Base-by-base conservation (phyloP, 2,888 invertebrate species). In the Drosophila austrosaltans region DNA sequence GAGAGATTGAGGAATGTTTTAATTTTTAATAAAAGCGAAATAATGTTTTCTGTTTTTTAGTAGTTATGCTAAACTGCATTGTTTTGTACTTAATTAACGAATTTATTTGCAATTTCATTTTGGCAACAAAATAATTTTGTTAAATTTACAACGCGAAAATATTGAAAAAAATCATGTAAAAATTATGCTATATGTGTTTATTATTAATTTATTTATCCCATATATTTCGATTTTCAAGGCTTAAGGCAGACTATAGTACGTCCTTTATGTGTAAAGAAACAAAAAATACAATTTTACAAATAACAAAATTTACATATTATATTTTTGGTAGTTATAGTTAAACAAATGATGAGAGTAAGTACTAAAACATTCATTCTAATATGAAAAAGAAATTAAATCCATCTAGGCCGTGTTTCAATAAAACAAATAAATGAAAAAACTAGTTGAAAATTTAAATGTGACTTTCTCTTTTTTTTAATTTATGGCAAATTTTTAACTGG, bases 61-160 rank as follows among this genome's bases (percentile, higher is more conserved):
- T 87, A 78, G 77, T 79, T 62, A 54, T 53, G 82, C 89, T 77
- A 87, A 89, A 78, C 73, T 76, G 25, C 76, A 78, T 78, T 87
- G 69, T 79, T 81, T 77, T 74, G 68, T 71, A 42, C 57, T 57
- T 78, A 66, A 53, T 73, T 74, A 39, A 70, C 76, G 79, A 75
- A 71, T 76, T 87, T 86, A 78, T 79, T 89, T 87, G 81, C 91
- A 88, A 79, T 82, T 70, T 91, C 91, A 89, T 90, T 90, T 90
- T 83, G 63, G 61, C 68, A 67, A 66, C 69, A 75, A 89, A 90
- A 90, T 90, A 89, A 90, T 89, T 83, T 87, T 90, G 86, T 78
- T 76, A 70, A 89, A 78, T 80, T 72, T 48, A 3, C 8, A 70
- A 66, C 69, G 65, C 73, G 74, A 68, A 10, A 28, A 22, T 40